phyloP scores from a whole-genome alignment of 1,140 invertebrate species.

The Laupala kohalensis region DNA sequence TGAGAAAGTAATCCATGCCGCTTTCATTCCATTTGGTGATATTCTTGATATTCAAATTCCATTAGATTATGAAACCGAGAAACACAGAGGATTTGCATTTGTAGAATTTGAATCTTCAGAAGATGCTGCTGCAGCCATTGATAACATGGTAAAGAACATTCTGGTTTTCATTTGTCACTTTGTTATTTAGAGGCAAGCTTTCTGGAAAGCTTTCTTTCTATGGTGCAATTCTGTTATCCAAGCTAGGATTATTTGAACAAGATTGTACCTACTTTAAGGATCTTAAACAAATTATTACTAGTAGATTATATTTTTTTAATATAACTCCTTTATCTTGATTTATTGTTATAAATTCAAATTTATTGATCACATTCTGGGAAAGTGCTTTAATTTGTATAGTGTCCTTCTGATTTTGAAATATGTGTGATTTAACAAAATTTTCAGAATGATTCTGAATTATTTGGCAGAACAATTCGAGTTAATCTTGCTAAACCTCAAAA shows the following conservation, averaged over 20 bases:
- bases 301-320: too few relatives aligned
- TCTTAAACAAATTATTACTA: too few relatives aligned
- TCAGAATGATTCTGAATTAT: slow-evolving; percentile 95
- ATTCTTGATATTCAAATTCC: slow-evolving; percentile 95
- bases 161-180: background rate
- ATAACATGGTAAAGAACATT: slow-evolving; percentile 78
- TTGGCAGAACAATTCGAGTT: slow-evolving; percentile 90
- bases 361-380: too few relatives aligned
- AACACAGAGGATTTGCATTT: slow-evolving; percentile 95
- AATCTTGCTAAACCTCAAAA: slow-evolving; percentile 94
- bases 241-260: too few relatives aligned
- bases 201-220: too few relatives aligned
- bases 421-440: slow-evolving; percentile 12
- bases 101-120: slow-evolving; percentile 91
- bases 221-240: too few relatives aligned
- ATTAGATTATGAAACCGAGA: slow-evolving; percentile 94
- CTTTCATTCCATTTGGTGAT: slow-evolving; percentile 97
- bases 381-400: too few relatives aligned
- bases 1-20: slow-evolving; percentile 87
- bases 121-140: slow-evolving; percentile 94
- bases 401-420: too few relatives aligned
- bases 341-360: too few relatives aligned
- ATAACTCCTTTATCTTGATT: too few relatives aligned
- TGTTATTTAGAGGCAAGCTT: too few relatives aligned
- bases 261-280: too few relatives aligned